Evolutionary conservation across 2,888 invertebrate genomes (phyloP).

Genomic region (Thereva nobilitata): DNA sequence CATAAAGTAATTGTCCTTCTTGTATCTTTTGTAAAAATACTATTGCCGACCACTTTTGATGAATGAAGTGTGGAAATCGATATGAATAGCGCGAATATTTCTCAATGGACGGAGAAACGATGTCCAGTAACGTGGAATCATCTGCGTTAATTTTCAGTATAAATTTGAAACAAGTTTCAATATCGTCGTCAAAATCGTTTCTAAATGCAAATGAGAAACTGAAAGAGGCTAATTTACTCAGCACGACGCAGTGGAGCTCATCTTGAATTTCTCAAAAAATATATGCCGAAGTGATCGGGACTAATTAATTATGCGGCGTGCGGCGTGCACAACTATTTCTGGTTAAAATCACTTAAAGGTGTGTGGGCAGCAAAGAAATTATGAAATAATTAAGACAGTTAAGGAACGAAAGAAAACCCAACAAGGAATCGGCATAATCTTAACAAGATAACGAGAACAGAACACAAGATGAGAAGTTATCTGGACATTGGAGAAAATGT

Average conservation of each 20-base stretch:
- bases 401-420: constrained; percentile 13
- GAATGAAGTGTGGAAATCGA: too few species aligned
- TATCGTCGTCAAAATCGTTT: constrained; percentile 25
- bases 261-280: constrained; percentile 16
- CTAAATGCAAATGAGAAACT: constrained; percentile 27
- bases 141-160: constrained; percentile 10
- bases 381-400: constrained; percentile 32
- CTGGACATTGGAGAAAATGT: constrained; percentile 28
- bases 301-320: constrained; percentile 38
- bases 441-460: constrained; percentile 23
- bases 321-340: constrained; percentile 30
- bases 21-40: too few species aligned
- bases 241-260: constrained; percentile 6
- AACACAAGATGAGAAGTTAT: constrained; percentile 5
- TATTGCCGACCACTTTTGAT: too few species aligned
- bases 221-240: not conserved
- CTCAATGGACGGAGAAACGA: not conserved
- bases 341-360: constrained; percentile 29
- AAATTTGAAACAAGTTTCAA: constrained; percentile 21
- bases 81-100: too few species aligned
- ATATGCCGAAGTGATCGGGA: constrained; percentile 32
- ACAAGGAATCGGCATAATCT: constrained; percentile 24
- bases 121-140: not conserved
- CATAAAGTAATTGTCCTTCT: too few species aligned
- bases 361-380: constrained; percentile 32